These are phyloP conservation scores for Orcinus orca DNA, from an alignment of 2,113 vertebrate genomes.

Conservation along the genomic window DNA sequence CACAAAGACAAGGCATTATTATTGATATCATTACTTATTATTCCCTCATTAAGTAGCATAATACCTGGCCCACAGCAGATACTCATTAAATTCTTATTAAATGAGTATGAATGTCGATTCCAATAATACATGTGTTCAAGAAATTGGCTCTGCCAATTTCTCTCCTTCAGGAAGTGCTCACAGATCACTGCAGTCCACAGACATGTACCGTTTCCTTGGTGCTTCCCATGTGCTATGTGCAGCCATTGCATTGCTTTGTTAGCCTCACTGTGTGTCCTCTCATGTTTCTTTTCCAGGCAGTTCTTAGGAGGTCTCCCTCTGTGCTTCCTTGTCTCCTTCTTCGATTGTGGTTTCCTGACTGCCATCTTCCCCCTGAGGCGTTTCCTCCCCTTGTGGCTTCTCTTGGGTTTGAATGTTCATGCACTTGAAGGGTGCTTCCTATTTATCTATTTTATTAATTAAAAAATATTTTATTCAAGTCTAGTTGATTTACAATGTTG, in stretches of 20 bases:
- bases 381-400: not conserved
- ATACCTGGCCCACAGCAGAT: not conserved
- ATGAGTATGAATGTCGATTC: not conserved
- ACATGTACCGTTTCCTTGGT: not conserved
- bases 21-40: not conserved
- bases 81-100: not conserved
- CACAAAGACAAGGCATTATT: not conserved
- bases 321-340: not conserved
- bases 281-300: not conserved
- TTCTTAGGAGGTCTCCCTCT: too few species aligned
- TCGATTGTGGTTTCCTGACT: not conserved
- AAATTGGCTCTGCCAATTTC: not conserved
- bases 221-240: not conserved
- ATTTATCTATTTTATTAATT: not conserved
- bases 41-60: not conserved
- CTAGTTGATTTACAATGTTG: not conserved
- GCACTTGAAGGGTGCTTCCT: not conserved
- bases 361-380: not conserved
- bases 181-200: fast-evolving
- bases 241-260: not conserved
- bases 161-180: not conserved
- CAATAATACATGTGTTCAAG: too few species aligned
- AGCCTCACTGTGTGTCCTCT: fast-evolving
- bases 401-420: not conserved
- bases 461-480: not conserved